Conservation (phyloP, 2,113 vertebrate species). For the Mandrillus leucophaeus region DNA sequence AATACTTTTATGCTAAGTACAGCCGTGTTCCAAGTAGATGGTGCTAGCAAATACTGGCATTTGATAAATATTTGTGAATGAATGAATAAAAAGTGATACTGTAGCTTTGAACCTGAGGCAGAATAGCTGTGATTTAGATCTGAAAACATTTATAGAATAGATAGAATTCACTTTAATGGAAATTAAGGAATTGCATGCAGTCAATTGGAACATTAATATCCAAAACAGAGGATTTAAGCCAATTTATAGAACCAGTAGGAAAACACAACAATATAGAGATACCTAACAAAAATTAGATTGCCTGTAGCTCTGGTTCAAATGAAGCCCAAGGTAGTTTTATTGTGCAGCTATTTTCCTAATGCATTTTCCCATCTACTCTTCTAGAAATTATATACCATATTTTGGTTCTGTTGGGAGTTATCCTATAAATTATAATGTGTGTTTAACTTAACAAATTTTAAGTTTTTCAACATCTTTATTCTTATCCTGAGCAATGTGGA, state of each 20-base stretch:
- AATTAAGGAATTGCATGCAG: not conserved
- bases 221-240: not conserved
- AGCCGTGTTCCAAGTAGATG: not conserved
- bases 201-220: not conserved
- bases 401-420: not conserved
- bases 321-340: not conserved
- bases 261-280: not conserved
- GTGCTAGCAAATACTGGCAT: not conserved
- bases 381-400: not conserved
- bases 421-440: not conserved
- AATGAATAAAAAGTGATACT: slow-evolving; percentile 19
- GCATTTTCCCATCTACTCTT: not conserved
- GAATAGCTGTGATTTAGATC: not conserved
- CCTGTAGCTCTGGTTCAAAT: not conserved
- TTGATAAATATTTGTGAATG: not conserved
- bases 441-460: not conserved
- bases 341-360: not conserved
- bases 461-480: slow-evolving; percentile 20
- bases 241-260: not conserved
- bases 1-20: not conserved
- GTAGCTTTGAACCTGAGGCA: not conserved
- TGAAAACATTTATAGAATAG: not conserved
- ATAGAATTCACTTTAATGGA: not conserved
- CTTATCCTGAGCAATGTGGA: not conserved
- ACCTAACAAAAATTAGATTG: not conserved